Base-by-base conservation (phyloP, 2,797 vertebrate species). In the Microctenopoma steveboyesi region DNA sequence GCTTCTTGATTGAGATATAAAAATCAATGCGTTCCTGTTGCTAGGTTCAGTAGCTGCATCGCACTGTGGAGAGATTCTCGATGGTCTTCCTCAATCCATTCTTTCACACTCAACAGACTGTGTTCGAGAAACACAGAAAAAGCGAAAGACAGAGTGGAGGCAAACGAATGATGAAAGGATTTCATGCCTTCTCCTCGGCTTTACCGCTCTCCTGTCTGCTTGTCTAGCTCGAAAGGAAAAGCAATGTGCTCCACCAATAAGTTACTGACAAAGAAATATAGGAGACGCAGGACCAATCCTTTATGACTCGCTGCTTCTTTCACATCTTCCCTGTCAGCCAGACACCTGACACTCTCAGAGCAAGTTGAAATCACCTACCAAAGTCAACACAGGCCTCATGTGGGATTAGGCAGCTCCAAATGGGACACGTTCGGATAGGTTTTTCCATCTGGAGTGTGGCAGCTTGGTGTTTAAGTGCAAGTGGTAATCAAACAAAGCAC, bases 81-180 rank as follows among this genome's bases (percentile, higher is more conserved):
- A 71, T 5, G 67, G 54, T 52, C 63, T 62, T 66, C 69, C 45
- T 83, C 78, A 52, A 78, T 78, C 75, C 64, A 8, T 74, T 71
- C 72, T 77, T 83, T 87, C 77, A 86, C 82, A 83, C 73, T 86
- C 74, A 59, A 55, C 65, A 13, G 80, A 75, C 74, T 75, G 42
- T 69, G 74, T 55, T 78, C 54, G 18, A 53, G 76, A 82, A 67
- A 71, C 71, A 64, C 74, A 66, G 76, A 79, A 18, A 54, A 72
- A 79, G 62, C 37, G 22, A 76, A 77, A 78, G 82, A 86, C 78
- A 53, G 59, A 78, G 82, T 9, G 57, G 71, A 81, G 76, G 81
- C 42, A 69, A 84, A 72, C 70, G 68, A 75, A 75, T 76, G 86
- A 77, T 78, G 83, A 90, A 86, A 82, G 86, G 85, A 88, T 91